Evolutionary conservation across 37 sponge, comb jelly and placozoan species (phyloP), one percentile per base, ranked within the genome.

Genomic region (Spongilla lacustris): DNA sequence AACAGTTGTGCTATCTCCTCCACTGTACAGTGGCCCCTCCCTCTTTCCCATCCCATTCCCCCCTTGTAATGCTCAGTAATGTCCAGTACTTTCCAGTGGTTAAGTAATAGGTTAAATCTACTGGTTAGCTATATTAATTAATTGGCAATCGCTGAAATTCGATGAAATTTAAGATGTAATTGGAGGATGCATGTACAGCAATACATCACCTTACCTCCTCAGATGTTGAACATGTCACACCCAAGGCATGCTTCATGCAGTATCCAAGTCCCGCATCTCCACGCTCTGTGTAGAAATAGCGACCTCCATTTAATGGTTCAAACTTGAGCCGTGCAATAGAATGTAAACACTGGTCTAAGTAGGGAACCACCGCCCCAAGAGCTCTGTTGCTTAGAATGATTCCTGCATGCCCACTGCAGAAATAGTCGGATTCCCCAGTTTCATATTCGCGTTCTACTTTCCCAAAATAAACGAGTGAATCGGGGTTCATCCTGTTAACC

Each of bases 331-430:
- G 66, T 68, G 67, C 80, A 10, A 75, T 76, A 58, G 69, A 76
- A 10, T 83, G 32, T 70, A 87, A 36, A 69, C 94, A 90, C 69
- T 77, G 69, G 0, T 84, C 80, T 5, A 93, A 73, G 46, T 87
- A 76, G 0, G 84, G 84, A 6, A 31, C 66, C 34, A 78, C 82
- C 71, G 46, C 71, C 66, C 25, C 19, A 36, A 94, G 83, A 25
- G 87, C 84, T 24, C 82, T 79, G 17, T 84, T 69, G 48, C 94
- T 94, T 69, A 88, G 66, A 6, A 94, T n/a, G 2, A 89, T 49
- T 10, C 94, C 94, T 21, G 91, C 76, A 10, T 83, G 92, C 30
- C 81, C 74, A 83, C 78, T 81, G 41, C 94, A 94, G 50, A 89
- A 92, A 14, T 84, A 66, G 48, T 92, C 67, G 17, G n/a, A 17